These are phyloP conservation scores for Eriosoma lanigerum DNA, from an alignment of 1,140 invertebrate species.

Conservation along the genomic window DNA sequence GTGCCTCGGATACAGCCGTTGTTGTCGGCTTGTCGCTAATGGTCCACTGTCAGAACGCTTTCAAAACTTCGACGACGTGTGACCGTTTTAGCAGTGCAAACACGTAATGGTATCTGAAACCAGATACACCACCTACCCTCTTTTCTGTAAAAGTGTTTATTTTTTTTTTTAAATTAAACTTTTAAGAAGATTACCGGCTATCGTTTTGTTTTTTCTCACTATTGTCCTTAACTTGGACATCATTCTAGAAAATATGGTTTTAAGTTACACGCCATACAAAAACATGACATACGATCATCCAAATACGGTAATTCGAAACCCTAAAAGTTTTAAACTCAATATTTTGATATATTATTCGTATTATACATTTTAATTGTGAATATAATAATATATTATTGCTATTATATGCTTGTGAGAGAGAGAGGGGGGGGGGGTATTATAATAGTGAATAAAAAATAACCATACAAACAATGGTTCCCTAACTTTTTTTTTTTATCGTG, in stretches of 20 bases:
- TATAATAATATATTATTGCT: too few relatives aligned
- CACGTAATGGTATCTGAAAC: constrained; percentile 40
- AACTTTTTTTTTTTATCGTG: too few relatives aligned
- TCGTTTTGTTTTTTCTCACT: constrained; percentile 35
- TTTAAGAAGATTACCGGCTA: constrained; percentile 42
- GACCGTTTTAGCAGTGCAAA: constrained; percentile 45
- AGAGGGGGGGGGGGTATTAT: too few relatives aligned
- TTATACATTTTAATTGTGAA: too few relatives aligned
- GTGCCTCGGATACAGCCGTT: not conserved
- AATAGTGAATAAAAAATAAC: too few relatives aligned
- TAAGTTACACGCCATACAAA: not conserved
- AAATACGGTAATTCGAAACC: not conserved
- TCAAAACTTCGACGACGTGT: constrained; percentile 47
- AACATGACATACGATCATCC: not conserved
- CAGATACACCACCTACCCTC: constrained; percentile 1
- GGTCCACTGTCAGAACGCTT: constrained; percentile 44
- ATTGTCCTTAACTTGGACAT: not conserved
- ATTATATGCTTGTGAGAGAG: too few relatives aligned
- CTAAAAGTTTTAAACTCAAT: not conserved
- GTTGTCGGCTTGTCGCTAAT: constrained; percentile 11
- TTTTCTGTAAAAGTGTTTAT: not conserved
- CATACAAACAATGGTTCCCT: too few relatives aligned
- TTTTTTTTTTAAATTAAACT: constrained; percentile 46
- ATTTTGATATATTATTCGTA: too few relatives aligned
- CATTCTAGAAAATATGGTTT: not conserved